A percentile compares a stretch with the other conserved stretches of the same genome.
Conservation (phyloP, 2,113 vertebrate genomes). For the Candoia aspera region DNA sequence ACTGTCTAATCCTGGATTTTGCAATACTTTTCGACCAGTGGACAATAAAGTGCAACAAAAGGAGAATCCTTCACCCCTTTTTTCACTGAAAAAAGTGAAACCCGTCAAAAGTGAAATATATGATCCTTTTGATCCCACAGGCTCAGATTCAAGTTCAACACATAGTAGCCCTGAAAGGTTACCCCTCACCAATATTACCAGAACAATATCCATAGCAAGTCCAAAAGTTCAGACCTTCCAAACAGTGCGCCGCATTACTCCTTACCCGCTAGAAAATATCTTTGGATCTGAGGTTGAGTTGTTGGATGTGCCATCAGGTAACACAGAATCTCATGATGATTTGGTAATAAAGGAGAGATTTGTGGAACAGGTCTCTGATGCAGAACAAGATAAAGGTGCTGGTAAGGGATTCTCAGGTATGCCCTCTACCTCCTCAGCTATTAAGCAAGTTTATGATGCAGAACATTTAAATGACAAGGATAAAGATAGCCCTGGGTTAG, state of each 20-base stretch:
- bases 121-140: conserved; percentile 93
- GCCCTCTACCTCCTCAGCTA: conserved; percentile 49
- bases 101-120: conserved; percentile 85
- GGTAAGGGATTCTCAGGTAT: conserved; percentile 40
- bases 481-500: conserved; percentile 55
- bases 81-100: conserved; percentile 73
- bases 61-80: conserved; percentile 61
- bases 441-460: conserved; percentile 40
- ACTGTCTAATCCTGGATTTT: conserved; percentile 72
- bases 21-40: conserved; percentile 71
- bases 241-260: conserved; percentile 76
- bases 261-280: conserved; percentile 53
- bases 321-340: neutral
- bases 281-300: conserved; percentile 57
- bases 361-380: conserved; percentile 63
- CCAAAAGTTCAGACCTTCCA: conserved; percentile 66
- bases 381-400: conserved; percentile 34
- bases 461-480: conserved; percentile 60
- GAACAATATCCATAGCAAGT: conserved; percentile 76
- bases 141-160: conserved; percentile 85
- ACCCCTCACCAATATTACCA: conserved; percentile 71
- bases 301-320: conserved; percentile 3
- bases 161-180: conserved; percentile 77
- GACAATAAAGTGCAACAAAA: conserved; percentile 76
- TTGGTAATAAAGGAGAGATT: conserved; percentile 42